Evolutionary conservation across 2,113 vertebrate genomes (phyloP), one percentile per base, ranked within the genome.

Genomic region (Serilophus lunatus): DNA sequence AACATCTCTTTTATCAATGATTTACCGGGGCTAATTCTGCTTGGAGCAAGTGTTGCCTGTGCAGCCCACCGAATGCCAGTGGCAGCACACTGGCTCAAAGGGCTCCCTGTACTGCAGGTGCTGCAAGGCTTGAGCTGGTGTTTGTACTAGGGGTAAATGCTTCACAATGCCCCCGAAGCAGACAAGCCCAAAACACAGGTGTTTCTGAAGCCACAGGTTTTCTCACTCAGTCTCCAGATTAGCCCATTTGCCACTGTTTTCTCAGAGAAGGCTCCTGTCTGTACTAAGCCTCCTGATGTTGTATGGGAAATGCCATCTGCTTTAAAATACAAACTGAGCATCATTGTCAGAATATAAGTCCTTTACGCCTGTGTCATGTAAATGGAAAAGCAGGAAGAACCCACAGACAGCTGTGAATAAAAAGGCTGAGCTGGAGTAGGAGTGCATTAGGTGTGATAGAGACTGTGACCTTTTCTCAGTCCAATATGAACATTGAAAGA

Each of bases 101-200:
- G 5, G 16, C 7, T 86, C 11, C 23, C 31, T 1, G 0, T 15
- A 26, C 14, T 31, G 13, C 24, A 54, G 40, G 2, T 0, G 0
- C 38, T 56, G 36, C 36, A 60, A 75, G 24, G 25, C 18, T 63
- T 63, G 42, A 40, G 13, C 25, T 79, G 24, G 13, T 31, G 18
- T 31, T 74, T 74, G 23, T 0, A 1, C 13, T 28, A 38, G 13
- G 9, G 5, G 4, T 3, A 59, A 75, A 77, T 15, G 19, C 7
- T 54, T 20, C 63, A 74, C 36, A 20, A 23, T 25, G 9, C 3
- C 13, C 10, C 26, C 4, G 5, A 45, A 71, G 40, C 31, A 91
- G 74, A 42, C 6, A 65, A 15, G 10, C 2, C n/a, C 23, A 25
- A 77, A 90, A 90, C 14, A 0, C 0, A 0, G 13, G 3, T 7